Evolutionary conservation across 2,888 invertebrate species (phyloP).

Genomic region (Sympetrum striolatum): DNA sequence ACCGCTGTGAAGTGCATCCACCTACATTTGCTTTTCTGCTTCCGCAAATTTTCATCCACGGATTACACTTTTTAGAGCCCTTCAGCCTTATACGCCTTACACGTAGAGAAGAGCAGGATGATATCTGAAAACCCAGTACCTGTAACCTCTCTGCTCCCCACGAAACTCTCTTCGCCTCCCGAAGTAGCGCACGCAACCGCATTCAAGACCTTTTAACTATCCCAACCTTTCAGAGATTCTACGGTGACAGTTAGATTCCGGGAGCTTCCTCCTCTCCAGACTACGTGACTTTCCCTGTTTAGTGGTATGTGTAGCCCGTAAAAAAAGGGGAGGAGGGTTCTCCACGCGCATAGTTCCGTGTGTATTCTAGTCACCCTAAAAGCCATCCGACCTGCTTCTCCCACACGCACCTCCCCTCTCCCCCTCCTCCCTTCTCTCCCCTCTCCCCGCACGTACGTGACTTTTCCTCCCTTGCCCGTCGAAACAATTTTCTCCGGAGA

Average conservation of each 20-base stretch:
- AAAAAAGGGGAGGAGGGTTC: not conserved
- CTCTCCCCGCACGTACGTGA: not conserved
- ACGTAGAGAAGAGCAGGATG: not conserved
- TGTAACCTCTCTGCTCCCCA: not conserved
- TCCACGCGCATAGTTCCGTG: not conserved
- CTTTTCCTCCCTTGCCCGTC: not conserved
- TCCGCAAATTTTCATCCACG: not conserved
- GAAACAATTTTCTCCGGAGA: not conserved
- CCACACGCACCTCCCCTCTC: not conserved
- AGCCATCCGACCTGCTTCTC: not conserved
- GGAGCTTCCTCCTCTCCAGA: not conserved
- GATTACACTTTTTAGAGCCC: not conserved
- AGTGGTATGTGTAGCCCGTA: not conserved
- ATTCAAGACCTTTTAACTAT: not conserved
- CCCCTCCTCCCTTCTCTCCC: not conserved
- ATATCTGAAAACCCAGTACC: not conserved
- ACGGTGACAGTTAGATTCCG: not conserved
- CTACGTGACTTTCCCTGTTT: not conserved
- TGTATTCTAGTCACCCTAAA: not conserved
- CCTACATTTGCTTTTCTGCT: not conserved
- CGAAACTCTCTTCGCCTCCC: not conserved
- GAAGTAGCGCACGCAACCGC: not conserved
- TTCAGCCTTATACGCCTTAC: not conserved
- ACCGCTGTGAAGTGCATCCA: not conserved
- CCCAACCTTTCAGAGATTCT: not conserved